Conservation (phyloP, 2,113 vertebrate genomes). For the Pelecanus crispus region DNA sequence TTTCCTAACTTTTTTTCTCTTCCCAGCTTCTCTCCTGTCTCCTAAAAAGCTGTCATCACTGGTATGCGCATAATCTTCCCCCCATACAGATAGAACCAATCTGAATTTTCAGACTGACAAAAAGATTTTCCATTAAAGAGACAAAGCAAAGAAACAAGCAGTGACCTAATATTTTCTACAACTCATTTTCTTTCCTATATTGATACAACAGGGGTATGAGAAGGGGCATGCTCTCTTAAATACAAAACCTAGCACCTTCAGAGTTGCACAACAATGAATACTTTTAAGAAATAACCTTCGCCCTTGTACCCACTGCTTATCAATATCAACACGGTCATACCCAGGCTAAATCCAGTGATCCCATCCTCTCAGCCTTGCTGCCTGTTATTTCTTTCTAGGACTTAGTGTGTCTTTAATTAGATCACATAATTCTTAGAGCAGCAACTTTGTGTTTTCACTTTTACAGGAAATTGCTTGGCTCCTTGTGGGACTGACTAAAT, state of each 20-base stretch:
- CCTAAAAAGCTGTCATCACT: not conserved
- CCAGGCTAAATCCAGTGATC: not conserved
- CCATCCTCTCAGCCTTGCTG: not conserved
- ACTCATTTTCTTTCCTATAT: not conserved
- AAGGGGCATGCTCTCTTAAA: not conserved
- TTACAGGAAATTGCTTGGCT: constrained; percentile 26
- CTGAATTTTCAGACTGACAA: not conserved
- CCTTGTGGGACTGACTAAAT: not conserved
- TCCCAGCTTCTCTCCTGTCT: not conserved
- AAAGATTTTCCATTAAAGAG: not conserved
- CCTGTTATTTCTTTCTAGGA: not conserved
- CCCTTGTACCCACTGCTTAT: not conserved
- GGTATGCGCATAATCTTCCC: accelerated
- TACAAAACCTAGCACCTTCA: not conserved
- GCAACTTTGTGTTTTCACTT: constrained; percentile 11
- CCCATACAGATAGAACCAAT: not conserved
- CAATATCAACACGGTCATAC: not conserved
- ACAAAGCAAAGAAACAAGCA: not conserved
- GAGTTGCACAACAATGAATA: not conserved
- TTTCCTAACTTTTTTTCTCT: not conserved
- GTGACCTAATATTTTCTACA: not conserved
- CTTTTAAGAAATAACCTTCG: not conserved
- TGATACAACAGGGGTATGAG: not conserved
- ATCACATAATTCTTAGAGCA: not conserved
- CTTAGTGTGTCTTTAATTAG: not conserved